phyloP scores from a whole-genome alignment of 2,113 vertebrate genomes.

The Marmota flaviventris region DNA sequence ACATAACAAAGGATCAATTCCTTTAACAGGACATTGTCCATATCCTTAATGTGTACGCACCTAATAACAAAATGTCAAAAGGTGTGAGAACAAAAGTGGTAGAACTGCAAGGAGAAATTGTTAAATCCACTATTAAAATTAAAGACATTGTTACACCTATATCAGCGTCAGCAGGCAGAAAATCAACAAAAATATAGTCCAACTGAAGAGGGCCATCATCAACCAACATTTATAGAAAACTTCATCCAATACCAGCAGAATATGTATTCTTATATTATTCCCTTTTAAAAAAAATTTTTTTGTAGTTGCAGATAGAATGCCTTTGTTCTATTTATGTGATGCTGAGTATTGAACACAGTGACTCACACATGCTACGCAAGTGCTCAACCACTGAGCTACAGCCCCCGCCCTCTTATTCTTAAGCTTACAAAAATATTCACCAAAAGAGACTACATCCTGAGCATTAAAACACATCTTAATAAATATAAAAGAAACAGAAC shows the following conservation, averaged over 20 bases:
- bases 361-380: too few relatives aligned
- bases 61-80: background rate
- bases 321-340: too few relatives aligned
- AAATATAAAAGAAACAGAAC: background rate
- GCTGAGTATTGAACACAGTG: too few relatives aligned
- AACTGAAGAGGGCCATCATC: background rate
- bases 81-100: background rate
- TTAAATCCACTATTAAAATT: background rate
- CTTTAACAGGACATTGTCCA: background rate
- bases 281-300: too few relatives aligned
- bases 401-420: background rate
- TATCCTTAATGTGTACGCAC: background rate
- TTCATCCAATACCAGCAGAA: background rate
- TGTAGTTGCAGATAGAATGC: too few relatives aligned
- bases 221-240: background rate
- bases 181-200: background rate
- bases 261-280: background rate
- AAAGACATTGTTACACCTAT: background rate
- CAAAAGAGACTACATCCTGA: background rate
- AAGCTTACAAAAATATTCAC: background rate
- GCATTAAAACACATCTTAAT: background rate
- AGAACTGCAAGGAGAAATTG: background rate
- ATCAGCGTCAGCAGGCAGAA: background rate
- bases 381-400: too few relatives aligned
- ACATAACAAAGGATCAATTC: background rate